phyloP scores from a whole-genome alignment of 2,888 invertebrate genomes.

The Amorpha juglandis region DNA sequence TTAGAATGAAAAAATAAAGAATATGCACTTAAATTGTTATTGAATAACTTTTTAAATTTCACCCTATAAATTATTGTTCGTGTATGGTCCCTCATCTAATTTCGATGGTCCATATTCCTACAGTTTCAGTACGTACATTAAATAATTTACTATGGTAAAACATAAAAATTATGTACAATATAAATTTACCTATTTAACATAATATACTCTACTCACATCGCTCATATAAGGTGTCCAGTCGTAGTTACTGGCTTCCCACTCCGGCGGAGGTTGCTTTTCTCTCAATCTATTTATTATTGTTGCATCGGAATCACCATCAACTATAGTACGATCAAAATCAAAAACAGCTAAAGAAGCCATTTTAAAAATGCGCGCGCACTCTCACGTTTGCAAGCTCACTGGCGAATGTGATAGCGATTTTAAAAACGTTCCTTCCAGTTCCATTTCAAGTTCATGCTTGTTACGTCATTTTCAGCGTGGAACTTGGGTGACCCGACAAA shows the following conservation, averaged over 20 bases:
- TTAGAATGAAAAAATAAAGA: no score
- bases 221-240: slow-evolving; percentile 82
- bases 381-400: slow-evolving; percentile 43
- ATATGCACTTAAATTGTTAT: no score
- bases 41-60: no score
- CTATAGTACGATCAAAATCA: slow-evolving; percentile 78
- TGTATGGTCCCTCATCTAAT: no score
- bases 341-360: slow-evolving; percentile 74
- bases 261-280: slow-evolving; percentile 71
- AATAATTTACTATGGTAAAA: no score
- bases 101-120: no score
- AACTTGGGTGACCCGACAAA: slow-evolving; percentile 29
- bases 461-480: slow-evolving; percentile 38
- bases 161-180: neutral
- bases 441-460: slow-evolving; percentile 25
- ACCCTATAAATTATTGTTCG: no score
- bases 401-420: slow-evolving; percentile 29
- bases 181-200: neutral
- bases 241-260: slow-evolving; percentile 65
- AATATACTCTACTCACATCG: slow-evolving; percentile 64
- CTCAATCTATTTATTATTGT: slow-evolving; percentile 71
- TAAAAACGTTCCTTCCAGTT: slow-evolving; percentile 7
- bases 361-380: slow-evolving; percentile 47
- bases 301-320: slow-evolving; percentile 74
- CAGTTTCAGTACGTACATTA: no score